Conservation (phyloP, 2,888 invertebrate genomes). For the Aproaerema taeniolella region DNA sequence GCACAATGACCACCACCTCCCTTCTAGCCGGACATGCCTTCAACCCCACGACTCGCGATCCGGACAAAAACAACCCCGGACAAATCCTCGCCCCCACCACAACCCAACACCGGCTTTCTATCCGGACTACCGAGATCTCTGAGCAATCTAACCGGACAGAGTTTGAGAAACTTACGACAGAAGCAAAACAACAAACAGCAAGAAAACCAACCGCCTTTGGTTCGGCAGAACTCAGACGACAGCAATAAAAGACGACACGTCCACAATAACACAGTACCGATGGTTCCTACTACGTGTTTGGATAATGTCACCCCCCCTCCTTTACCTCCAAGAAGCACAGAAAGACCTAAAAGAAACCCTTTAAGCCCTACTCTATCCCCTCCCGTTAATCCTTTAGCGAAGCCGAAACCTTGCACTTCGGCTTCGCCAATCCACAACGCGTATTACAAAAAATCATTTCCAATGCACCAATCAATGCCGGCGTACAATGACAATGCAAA, state of each 20-base stretch:
- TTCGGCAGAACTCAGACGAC: conserved; percentile 54
- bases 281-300: conserved; percentile 61
- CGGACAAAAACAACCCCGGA: conserved; percentile 27
- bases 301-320: conserved; percentile 61
- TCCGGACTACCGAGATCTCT: conserved; percentile 64
- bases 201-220: conserved; percentile 41
- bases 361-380: conserved; percentile 29
- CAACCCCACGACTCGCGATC: conserved; percentile 27
- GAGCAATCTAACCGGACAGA: conserved; percentile 69
- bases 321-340: conserved; percentile 50
- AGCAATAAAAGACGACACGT: conserved; percentile 35
- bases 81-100: conserved; percentile 25
- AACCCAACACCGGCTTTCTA: conserved; percentile 49
- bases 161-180: conserved; percentile 51
- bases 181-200: conserved; percentile 39
- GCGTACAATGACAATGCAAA: conserved; percentile 34
- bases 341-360: conserved; percentile 44
- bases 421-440: conserved; percentile 30
- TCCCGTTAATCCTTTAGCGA: conserved; percentile 38
- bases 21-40: conserved; percentile 14
- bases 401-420: conserved; percentile 35
- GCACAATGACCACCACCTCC: conserved; percentile 2
- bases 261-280: conserved; percentile 55
- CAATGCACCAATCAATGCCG: conserved; percentile 56
- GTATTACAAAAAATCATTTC: conserved; percentile 31